A percentile compares a stretch with the other conserved stretches of the same genome.
phyloP scores from a whole-genome alignment of 2,113 vertebrate species.

The Phaethon lepturus region DNA sequence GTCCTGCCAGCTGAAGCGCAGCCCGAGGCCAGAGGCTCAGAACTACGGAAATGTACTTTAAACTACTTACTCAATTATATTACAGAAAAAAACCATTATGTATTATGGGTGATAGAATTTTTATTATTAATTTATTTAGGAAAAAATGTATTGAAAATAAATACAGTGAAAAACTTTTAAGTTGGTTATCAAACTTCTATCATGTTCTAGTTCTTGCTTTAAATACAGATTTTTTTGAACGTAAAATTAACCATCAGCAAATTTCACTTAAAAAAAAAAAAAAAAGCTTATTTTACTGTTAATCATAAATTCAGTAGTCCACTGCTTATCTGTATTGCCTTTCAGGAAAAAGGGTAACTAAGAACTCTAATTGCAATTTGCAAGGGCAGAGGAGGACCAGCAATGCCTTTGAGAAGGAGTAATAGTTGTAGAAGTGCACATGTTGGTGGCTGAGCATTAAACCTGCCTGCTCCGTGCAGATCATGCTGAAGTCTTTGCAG shows the following conservation, averaged over 20 bases:
- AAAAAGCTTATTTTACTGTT: background rate
- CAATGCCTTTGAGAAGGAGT: background rate
- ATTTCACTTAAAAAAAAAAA: background rate
- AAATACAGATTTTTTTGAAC: background rate
- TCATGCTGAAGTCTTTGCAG: background rate
- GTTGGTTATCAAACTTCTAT: background rate
- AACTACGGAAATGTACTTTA: background rate
- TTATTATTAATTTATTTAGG: background rate
- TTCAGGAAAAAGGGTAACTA: background rate
- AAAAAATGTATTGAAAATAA: background rate
- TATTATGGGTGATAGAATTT: background rate
- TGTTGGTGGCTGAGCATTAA: background rate
- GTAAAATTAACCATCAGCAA: background rate
- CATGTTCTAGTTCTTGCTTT: background rate
- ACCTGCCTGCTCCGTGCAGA: background rate
- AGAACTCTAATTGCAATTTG: background rate
- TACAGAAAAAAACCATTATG: fast-evolving
- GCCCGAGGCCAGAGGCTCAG: background rate
- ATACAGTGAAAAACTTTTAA: background rate
- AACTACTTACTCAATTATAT: background rate
- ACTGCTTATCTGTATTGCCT: background rate
- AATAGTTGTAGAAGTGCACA: background rate
- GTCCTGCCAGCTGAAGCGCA: fast-evolving
- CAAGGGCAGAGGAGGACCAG: background rate
- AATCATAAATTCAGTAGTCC: background rate